phyloP scores from a whole-genome alignment of 2,797 vertebrate genomes.

The Pipistrellus nathusii region DNA sequence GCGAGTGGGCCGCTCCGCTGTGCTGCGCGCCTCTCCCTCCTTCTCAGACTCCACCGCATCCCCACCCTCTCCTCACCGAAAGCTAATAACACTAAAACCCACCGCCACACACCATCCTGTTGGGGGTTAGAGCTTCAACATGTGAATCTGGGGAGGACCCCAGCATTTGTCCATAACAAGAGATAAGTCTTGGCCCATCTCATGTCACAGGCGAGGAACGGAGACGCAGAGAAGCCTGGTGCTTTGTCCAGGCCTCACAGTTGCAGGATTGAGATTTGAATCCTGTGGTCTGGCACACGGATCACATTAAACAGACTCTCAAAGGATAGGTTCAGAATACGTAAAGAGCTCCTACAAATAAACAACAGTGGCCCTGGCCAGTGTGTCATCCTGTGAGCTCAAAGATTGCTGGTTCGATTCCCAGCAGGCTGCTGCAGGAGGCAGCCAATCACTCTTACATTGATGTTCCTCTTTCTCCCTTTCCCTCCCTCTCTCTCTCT shows the following conservation, averaged over 20 bases:
- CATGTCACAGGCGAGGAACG: background rate
- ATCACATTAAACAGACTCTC: background rate
- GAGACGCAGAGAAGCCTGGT: background rate
- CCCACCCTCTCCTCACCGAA: background rate
- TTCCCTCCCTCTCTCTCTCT: no score
- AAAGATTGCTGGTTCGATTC: no score
- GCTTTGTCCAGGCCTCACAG: no score
- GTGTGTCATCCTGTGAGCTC: no score
- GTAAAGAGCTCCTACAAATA: background rate
- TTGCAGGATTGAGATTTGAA: background rate
- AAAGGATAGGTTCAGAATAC: background rate
- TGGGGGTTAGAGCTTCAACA: background rate
- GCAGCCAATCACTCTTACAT: no score
- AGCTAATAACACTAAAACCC: background rate
- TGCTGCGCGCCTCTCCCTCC: no score
- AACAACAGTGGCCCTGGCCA: background rate
- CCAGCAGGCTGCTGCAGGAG: no score
- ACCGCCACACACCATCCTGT: no score
- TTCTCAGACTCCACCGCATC: no score
- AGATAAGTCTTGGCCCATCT: background rate
- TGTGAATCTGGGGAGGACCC: no score
- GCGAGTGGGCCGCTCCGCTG: no score
- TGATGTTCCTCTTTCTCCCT: no score
- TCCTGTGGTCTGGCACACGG: rapidly evolving
- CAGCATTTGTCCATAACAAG: background rate